These are phyloP conservation scores for Drosophila sordidula DNA, from an alignment of 2,888 invertebrate genomes.

Conservation along the genomic window DNA sequence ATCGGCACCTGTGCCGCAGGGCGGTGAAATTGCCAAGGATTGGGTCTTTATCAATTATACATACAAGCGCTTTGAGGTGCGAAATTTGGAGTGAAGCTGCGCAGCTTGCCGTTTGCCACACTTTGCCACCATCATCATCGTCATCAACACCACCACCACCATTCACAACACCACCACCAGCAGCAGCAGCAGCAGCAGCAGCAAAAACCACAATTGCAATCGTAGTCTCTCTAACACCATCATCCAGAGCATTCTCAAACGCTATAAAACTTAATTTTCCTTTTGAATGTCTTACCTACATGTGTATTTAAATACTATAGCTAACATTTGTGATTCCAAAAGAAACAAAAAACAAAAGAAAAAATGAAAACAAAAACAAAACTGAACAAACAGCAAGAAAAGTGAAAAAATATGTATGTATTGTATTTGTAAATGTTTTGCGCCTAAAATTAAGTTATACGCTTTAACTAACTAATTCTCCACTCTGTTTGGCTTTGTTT, in stretches of 20 bases:
- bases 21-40: slow-evolving; percentile 97
- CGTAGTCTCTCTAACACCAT: slow-evolving; percentile 70
- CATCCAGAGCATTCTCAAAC: slow-evolving; percentile 60
- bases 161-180: slow-evolving; percentile 27
- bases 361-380: slow-evolving; percentile 39
- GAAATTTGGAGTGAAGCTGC: slow-evolving; percentile 82
- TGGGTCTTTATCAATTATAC: slow-evolving; percentile 99
- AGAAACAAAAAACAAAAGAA: slow-evolving; percentile 35
- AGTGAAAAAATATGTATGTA: slow-evolving; percentile 29
- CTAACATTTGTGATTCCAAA: slow-evolving; percentile 80
- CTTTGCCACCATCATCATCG: slow-evolving; percentile 62
- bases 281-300: slow-evolving; percentile 77
- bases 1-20: slow-evolving; percentile 94
- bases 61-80: slow-evolving; percentile 98
- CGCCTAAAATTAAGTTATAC: slow-evolving; percentile 61
- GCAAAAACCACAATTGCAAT: slow-evolving; percentile 54
- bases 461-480: slow-evolving; percentile 58
- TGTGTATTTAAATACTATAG: slow-evolving; percentile 78
- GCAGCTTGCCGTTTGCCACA: slow-evolving; percentile 66
- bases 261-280: slow-evolving; percentile 69
- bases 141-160: slow-evolving; percentile 22
- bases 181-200: slow-evolving; percentile 31
- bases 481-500: slow-evolving; percentile 54
- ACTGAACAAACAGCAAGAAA: slow-evolving; percentile 47
- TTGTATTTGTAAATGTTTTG: slow-evolving; percentile 52